These are phyloP conservation scores for Drosophila fungiperda DNA, from an alignment of 2,888 invertebrate genomes.

Conservation along the genomic window DNA sequence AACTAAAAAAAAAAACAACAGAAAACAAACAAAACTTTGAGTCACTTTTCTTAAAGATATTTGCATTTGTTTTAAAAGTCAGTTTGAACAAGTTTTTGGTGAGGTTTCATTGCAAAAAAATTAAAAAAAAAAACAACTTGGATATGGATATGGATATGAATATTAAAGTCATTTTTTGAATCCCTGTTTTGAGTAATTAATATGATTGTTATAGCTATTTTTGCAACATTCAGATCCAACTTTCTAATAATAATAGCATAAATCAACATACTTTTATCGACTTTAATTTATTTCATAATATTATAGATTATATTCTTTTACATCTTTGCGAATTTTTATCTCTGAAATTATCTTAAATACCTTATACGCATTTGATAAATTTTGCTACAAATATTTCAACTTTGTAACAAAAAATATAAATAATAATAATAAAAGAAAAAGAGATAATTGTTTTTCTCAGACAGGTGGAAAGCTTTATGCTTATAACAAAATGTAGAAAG, in stretches of 20 bases:
- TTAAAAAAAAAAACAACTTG: too few relatives aligned
- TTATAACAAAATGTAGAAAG: slow-evolving; percentile 2
- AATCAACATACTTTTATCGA: too few relatives aligned
- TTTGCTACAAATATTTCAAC: background rate
- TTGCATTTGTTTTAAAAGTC: background rate
- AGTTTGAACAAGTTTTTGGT: background rate
- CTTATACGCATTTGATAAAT: background rate
- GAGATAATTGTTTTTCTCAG: background rate
- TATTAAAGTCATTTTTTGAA: too few relatives aligned
- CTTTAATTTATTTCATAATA: background rate
- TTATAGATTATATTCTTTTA: background rate
- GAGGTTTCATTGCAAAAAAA: background rate
- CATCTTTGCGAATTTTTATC: background rate
- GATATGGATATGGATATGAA: too few relatives aligned
- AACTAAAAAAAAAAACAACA: background rate
- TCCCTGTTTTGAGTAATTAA: background rate
- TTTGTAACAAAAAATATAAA: background rate
- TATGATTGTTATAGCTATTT: background rate
- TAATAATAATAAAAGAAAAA: background rate
- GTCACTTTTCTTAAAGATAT: background rate
- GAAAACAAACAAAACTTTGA: background rate
- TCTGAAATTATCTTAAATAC: background rate
- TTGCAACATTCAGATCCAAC: background rate
- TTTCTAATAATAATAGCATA: background rate
- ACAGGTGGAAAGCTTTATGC: background rate